Evolutionary conservation across 2,113 vertebrate species (phyloP), one percentile per base, ranked within the genome.

Genomic region (Thamnaconus septentrionalis): DNA sequence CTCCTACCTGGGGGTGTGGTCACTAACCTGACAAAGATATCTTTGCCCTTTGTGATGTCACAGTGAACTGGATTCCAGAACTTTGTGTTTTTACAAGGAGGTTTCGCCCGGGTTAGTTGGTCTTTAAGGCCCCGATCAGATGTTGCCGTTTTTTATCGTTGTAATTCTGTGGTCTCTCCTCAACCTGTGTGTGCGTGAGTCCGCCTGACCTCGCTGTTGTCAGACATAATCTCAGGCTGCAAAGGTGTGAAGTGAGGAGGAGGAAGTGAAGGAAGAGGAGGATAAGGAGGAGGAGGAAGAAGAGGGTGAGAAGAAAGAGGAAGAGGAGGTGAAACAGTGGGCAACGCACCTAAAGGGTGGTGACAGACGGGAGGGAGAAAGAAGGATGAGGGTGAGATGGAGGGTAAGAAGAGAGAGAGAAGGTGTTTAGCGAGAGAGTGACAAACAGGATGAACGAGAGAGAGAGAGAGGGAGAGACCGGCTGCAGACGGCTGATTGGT

Each of bases 191-290:
- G 50, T 62, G 64, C 45, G n/a, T 56, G 4, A 44, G 64, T 39
- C 64, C 48, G 39, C 39, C 40, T 50, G 56, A 12, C 43, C 6
- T 45, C 64, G 6, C 52, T 58, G 57, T 59, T 79, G 72, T 82
- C 72, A 75, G 61, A 66, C 61, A 63, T 60, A 69, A 72, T 76
- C 69, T 73, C 47, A 66, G 18, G 18, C 18, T 31, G 18, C 18
- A 31, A 31, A 31, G 18, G 18, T 2, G 18, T 31, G 18, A 31
- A 2, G 18, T 31, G 18, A 31, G 18, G 18, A 31, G 18, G 18
- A 31, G 18, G 18, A 31, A 31, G 18, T 31, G 18, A 31, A 31
- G 18, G 18, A 2, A 31, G 18, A 31, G 18, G 18, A 31, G 18
- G 18, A 31, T 31, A 31, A 31, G 18, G 18, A 31, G 2, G 18